Evolutionary conservation across 2,797 vertebrate genomes (phyloP).

Genomic region (Schizopygopsis malacanthus): DNA sequence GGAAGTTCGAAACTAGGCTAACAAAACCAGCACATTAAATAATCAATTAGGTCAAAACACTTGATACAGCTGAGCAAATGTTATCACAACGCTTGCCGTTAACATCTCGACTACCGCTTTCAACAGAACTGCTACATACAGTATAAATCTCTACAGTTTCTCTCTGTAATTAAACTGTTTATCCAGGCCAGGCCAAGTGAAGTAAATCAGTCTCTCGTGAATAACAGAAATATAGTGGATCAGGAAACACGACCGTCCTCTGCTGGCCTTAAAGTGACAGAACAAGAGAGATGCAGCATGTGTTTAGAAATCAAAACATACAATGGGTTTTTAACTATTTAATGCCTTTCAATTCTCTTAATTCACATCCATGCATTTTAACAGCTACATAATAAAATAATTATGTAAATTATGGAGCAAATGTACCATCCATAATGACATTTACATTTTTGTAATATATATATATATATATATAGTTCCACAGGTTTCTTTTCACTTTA

Average conservation of each 20-base stretch:
- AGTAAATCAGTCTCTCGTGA: background rate
- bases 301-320: background rate
- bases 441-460: too few relatives aligned
- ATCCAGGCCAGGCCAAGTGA: background rate
- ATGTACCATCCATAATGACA: background rate
- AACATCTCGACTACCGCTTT: background rate
- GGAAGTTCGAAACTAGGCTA: background rate
- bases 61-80: background rate
- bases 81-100: background rate
- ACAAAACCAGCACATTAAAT: slow-evolving; percentile 15
- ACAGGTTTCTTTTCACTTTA: too few relatives aligned
- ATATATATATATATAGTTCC: too few relatives aligned
- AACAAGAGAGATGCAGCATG: background rate
- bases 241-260: slow-evolving; percentile 17
- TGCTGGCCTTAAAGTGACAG: background rate
- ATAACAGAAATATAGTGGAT: background rate
- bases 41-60: slow-evolving; percentile 4
- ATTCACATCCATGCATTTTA: background rate
- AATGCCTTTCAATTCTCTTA: background rate
- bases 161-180: slow-evolving; percentile 10
- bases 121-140: background rate
- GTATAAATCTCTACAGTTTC: background rate
- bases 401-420: background rate
- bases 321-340: background rate
- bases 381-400: background rate